Evolutionary conservation across 2,888 invertebrate genomes (phyloP).

Genomic region (Schrankia costaestrigalis): DNA sequence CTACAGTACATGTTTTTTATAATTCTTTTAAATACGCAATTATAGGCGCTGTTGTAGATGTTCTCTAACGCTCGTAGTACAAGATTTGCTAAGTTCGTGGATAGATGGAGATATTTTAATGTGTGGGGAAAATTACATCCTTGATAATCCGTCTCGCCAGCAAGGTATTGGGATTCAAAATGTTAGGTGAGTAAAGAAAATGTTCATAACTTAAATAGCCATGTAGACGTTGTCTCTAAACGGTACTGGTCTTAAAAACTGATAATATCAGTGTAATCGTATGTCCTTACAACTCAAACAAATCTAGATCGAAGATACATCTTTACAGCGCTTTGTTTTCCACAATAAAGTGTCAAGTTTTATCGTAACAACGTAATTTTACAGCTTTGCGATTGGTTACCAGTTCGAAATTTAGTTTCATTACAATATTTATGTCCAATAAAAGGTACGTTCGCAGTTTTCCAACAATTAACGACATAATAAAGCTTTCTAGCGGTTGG

Average conservation of each 20-base stretch:
- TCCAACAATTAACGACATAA: conserved; percentile 51
- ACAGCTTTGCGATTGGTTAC: conserved; percentile 34
- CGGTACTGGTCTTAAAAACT: conserved; percentile 16
- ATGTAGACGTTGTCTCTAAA: no score
- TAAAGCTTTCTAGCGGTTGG: conserved; percentile 66
- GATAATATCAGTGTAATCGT: conserved; percentile 21
- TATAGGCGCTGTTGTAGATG: no score
- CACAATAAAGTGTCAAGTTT: conserved; percentile 32
- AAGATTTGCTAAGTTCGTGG: no score
- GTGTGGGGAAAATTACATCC: no score
- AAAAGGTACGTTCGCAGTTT: conserved; percentile 43
- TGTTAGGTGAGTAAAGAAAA: no score
- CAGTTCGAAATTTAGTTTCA: conserved; percentile 32
- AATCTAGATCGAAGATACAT: conserved; percentile 26
- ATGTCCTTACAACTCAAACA: conserved; percentile 17
- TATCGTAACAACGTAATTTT: conserved; percentile 24
- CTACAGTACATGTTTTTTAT: no score
- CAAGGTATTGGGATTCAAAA: no score
- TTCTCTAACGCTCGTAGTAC: no score
- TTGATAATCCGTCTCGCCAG: no score
- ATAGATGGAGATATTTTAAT: no score
- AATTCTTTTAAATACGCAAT: no score
- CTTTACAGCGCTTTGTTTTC: conserved; percentile 24
- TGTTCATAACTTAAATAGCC: no score
- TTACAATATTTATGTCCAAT: conserved; percentile 40